Percentiles rank a stretch among this genome's conserved stretches.
These are phyloP conservation scores for Latrodectus geometricus DNA, from an alignment of 1,140 invertebrate species.

Conservation along the genomic window DNA sequence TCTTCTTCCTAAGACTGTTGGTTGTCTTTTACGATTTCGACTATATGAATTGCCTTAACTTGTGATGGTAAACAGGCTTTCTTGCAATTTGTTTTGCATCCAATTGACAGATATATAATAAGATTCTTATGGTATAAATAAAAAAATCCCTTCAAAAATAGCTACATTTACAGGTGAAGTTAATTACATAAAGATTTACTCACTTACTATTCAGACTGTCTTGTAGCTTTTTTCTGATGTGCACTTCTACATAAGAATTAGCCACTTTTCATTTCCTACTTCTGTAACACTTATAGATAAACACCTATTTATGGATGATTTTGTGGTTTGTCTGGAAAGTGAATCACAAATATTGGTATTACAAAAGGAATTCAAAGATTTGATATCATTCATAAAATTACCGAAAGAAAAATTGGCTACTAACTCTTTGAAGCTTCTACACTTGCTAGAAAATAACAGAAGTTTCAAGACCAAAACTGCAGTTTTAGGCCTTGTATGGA, in stretches of 20 bases:
- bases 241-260: too few species aligned
- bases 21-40: constrained; percentile 19
- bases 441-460: too few species aligned
- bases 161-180: too few species aligned
- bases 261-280: too few species aligned
- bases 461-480: too few species aligned
- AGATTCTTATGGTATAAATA: constrained; percentile 2
- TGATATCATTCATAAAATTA: neutral
- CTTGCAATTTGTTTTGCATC: constrained; percentile 11
- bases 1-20: constrained; percentile 1
- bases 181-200: too few species aligned
- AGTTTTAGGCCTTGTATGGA: too few species aligned
- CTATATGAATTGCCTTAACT: neutral
- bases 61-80: constrained; percentile 28
- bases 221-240: too few species aligned
- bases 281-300: constrained; percentile 2
- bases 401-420: neutral
- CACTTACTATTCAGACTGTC: too few species aligned
- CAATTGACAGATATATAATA: constrained; percentile 23
- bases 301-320: constrained; percentile 28
- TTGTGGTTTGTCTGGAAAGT: constrained; percentile 2
- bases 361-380: neutral
- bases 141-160: too few species aligned
- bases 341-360: neutral
- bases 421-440: neutral